These are phyloP conservation scores for Pissodes strobi DNA, from an alignment of 1,140 invertebrate species.

Conservation along the genomic window DNA sequence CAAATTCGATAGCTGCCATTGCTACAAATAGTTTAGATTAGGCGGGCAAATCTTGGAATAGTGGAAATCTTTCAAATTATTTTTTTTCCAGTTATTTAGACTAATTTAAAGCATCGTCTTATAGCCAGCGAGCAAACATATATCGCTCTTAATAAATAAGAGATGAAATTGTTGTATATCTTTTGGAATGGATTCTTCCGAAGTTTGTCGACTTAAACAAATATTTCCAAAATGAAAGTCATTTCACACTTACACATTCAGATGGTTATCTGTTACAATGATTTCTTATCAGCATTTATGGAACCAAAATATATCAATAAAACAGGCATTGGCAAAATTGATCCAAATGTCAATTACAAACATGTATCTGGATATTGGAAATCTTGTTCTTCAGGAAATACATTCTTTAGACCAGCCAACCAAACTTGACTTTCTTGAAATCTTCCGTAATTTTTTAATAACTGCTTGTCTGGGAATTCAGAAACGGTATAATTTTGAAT, in stretches of 20 bases:
- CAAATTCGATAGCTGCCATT: slow-evolving; percentile 37
- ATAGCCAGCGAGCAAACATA: not conserved
- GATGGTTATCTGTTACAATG: not conserved
- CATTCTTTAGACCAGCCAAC: not conserved
- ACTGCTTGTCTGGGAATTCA: not conserved
- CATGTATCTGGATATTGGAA: not conserved
- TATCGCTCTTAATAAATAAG: not conserved
- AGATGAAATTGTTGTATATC: not conserved
- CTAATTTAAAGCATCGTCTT: not conserved
- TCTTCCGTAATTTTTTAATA: slow-evolving; percentile 2
- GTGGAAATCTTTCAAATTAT: too few species aligned
- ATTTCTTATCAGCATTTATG: not conserved
- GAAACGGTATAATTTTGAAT: slow-evolving; percentile 7
- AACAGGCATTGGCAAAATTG: not conserved
- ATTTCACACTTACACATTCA: not conserved
- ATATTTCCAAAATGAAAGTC: slow-evolving; percentile 7
- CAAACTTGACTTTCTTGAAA: not conserved
- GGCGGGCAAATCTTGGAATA: slow-evolving; percentile 28
- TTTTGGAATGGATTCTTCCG: slow-evolving; percentile 11
- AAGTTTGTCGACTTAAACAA: slow-evolving; percentile 11
- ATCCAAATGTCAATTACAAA: not conserved
- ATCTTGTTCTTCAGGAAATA: not conserved
- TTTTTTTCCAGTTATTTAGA: too few species aligned
- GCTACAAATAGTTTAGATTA: slow-evolving; percentile 17
- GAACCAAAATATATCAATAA: slow-evolving; percentile 3